Evolutionary conservation across 2,113 vertebrate genomes (phyloP).

Genomic region (Cynopterus brachyotis): DNA sequence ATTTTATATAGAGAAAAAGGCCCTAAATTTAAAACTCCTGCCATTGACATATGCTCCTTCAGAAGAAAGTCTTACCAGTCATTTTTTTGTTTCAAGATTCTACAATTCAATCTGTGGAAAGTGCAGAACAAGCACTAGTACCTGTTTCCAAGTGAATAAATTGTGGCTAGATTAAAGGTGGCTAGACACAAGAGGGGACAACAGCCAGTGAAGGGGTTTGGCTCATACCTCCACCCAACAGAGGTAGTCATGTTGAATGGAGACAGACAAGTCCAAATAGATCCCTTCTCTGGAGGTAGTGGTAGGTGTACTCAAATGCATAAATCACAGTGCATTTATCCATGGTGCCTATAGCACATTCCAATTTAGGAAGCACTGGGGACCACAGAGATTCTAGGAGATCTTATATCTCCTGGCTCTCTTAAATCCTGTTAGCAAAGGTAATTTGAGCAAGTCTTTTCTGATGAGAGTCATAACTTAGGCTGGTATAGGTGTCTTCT

Average conservation of each 20-base stretch:
- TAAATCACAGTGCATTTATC: neutral
- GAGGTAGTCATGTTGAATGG: neutral
- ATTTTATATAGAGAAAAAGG: neutral
- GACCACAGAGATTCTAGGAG: neutral
- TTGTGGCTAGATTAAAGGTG: neutral
- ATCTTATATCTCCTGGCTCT: neutral
- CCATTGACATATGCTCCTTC: neutral
- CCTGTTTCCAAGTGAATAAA: neutral
- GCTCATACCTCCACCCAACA: neutral
- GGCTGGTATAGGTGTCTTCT: neutral
- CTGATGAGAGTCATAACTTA: constrained; percentile 5
- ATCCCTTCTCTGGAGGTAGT: neutral
- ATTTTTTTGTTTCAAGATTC: neutral
- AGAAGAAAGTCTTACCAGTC: neutral
- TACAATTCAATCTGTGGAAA: neutral
- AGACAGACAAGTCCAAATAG: neutral
- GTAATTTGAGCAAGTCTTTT: neutral
- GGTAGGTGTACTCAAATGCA: neutral
- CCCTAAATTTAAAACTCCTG: neutral
- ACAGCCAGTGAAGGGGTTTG: neutral
- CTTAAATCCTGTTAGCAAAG: neutral
- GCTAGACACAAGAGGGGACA: neutral
- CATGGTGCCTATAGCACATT: neutral
- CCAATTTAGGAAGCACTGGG: neutral
- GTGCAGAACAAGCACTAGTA: neutral